These are phyloP conservation scores for Hirudinaria manillensis DNA, from an alignment of 2,888 invertebrate genomes.

Conservation along the genomic window DNA sequence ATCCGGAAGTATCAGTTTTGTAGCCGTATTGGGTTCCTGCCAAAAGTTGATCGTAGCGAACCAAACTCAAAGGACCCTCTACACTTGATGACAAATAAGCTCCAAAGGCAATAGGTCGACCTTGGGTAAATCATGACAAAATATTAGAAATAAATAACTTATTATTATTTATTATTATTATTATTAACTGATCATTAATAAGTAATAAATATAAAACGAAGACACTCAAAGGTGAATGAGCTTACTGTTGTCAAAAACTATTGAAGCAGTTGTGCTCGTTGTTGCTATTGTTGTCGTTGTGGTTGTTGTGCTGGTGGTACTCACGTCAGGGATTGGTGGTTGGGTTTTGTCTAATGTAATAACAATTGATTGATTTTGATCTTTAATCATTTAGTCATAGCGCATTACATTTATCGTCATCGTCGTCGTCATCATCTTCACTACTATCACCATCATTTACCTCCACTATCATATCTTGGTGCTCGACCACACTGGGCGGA, in stretches of 20 bases:
- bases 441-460: too few species aligned
- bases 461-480: too few species aligned
- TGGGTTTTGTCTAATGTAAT: not conserved
- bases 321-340: not conserved
- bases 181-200: not conserved
- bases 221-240: not conserved
- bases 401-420: too few species aligned
- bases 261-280: slow-evolving; percentile 25
- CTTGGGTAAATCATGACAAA: not conserved
- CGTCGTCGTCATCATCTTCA: too few species aligned
- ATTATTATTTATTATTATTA: not conserved
- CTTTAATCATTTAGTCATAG: too few species aligned
- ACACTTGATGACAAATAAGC: not conserved
- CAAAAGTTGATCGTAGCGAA: slow-evolving; percentile 19
- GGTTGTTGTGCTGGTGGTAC: not conserved
- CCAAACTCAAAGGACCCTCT: not conserved
- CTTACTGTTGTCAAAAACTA: not conserved
- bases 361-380: not conserved
- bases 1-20: slow-evolving; percentile 1
- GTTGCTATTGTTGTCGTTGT: slow-evolving; percentile 26
- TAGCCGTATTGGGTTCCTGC: not conserved
- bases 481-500: slow-evolving; percentile 16
- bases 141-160: not conserved
- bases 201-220: not conserved
- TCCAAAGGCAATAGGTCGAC: slow-evolving; percentile 9